phyloP scores from a whole-genome alignment of 2,797 vertebrate species.

The Catostomus latipinnis region DNA sequence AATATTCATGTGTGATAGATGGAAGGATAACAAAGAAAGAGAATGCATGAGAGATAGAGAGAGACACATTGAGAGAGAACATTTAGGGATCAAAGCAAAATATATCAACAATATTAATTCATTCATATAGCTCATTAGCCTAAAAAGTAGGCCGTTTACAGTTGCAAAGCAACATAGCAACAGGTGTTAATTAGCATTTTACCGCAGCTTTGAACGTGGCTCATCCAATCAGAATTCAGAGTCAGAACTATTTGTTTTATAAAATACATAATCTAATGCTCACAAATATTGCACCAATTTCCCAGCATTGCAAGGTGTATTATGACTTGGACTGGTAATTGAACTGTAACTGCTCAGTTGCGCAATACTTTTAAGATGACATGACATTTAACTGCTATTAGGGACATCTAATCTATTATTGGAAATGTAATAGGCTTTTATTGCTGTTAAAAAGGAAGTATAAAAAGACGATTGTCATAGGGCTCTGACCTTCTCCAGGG shows the following conservation, averaged over 20 bases:
- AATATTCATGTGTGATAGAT: slow-evolving; percentile 8
- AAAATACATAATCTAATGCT: too few relatives aligned
- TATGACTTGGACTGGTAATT: background rate
- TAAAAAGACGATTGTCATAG: background rate
- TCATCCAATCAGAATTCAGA: background rate
- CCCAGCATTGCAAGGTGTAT: background rate
- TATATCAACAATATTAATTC: too few relatives aligned
- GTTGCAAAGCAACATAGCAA: background rate
- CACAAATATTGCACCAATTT: background rate
- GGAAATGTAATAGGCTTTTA: background rate
- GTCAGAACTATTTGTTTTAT: background rate
- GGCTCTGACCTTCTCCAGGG: slow-evolving; percentile 86
- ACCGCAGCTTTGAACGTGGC: background rate
- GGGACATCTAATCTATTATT: background rate
- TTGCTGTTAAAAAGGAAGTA: background rate
- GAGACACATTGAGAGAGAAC: slow-evolving; percentile 7
- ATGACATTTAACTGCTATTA: too few relatives aligned
- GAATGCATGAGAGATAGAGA: background rate
- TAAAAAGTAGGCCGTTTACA: background rate
- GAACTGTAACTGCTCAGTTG: background rate
- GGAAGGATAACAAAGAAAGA: background rate
- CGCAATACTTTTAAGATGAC: background rate
- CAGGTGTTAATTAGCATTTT: background rate
- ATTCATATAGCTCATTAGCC: too few relatives aligned
- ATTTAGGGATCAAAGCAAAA: background rate